These are phyloP conservation scores for Melanchra persicariae DNA, from an alignment of 2,888 invertebrate genomes.

Conservation along the genomic window DNA sequence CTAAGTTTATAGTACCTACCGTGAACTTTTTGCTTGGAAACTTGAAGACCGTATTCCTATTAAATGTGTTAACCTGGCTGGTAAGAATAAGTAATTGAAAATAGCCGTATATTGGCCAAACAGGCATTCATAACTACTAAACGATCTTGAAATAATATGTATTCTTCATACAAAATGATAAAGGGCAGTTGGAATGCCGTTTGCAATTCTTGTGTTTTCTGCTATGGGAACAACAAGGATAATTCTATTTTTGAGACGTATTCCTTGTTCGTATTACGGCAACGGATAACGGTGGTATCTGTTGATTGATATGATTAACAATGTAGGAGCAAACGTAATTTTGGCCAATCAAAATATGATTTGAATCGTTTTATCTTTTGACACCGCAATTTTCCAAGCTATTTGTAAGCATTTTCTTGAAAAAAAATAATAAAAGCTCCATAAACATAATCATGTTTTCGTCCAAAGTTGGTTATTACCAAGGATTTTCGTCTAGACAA, in stretches of 20 bases:
- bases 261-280: background rate
- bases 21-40: constrained; percentile 35
- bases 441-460: background rate
- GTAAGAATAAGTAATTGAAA: background rate
- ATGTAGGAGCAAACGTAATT: too few relatives aligned
- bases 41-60: constrained; percentile 4
- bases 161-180: too few relatives aligned
- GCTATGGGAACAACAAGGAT: too few relatives aligned
- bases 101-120: too few relatives aligned
- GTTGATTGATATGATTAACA: background rate
- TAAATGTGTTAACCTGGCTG: background rate
- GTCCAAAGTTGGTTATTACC: background rate
- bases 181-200: too few relatives aligned
- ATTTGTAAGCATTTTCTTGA: background rate
- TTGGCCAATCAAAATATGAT: background rate
- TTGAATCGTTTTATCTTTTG: background rate
- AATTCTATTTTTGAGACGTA: too few relatives aligned
- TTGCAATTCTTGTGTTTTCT: too few relatives aligned
- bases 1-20: background rate
- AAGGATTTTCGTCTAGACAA: constrained; percentile 13
- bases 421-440: constrained; percentile 5
- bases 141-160: background rate
- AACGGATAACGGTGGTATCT: background rate
- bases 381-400: background rate
- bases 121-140: background rate